These are phyloP conservation scores for Staurois parvus DNA, from an alignment of 2,797 vertebrate species.

Conservation along the genomic window DNA sequence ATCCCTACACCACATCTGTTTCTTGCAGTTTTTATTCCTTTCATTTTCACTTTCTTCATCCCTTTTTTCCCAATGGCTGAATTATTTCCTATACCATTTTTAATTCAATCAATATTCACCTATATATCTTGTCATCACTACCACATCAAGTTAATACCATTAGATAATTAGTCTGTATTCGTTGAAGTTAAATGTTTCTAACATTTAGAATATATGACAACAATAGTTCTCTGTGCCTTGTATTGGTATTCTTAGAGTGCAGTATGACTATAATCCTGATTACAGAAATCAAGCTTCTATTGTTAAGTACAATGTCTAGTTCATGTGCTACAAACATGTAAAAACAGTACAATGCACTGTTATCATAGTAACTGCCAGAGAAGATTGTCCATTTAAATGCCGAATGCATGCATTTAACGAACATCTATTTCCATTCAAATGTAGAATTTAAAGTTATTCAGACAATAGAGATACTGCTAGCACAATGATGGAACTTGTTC, in stretches of 20 bases:
- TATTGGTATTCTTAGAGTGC: slow-evolving; percentile 33
- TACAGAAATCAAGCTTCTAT: slow-evolving; percentile 41
- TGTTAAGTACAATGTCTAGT: slow-evolving; percentile 31
- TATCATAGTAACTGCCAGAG: slow-evolving; percentile 33
- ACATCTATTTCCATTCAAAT: slow-evolving; percentile 39
- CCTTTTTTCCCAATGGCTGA: too few species aligned
- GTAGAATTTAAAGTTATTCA: slow-evolving; percentile 36
- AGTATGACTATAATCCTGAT: slow-evolving; percentile 25
- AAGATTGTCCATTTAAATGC: slow-evolving; percentile 48
- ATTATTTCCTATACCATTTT: too few species aligned
- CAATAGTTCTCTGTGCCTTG: slow-evolving; percentile 19
- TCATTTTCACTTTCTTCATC: too few species aligned
- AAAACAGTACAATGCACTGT: slow-evolving; percentile 40
- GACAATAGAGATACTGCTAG: slow-evolving; percentile 29
- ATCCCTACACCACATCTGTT: too few species aligned
- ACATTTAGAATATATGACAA: slow-evolving; percentile 28
- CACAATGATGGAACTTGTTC: slow-evolving; percentile 34
- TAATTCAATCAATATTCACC: too few species aligned
- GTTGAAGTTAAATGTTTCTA: slow-evolving; percentile 11
- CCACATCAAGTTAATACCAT: not conserved
- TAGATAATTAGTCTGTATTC: slow-evolving; percentile 2
- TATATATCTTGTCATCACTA: not conserved
- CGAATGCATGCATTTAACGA: slow-evolving; percentile 40
- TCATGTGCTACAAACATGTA: slow-evolving; percentile 46
- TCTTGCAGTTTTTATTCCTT: too few species aligned